Evolutionary conservation across 1,140 invertebrate genomes (phyloP).

Genomic region (Zelostemma sp.): DNA sequence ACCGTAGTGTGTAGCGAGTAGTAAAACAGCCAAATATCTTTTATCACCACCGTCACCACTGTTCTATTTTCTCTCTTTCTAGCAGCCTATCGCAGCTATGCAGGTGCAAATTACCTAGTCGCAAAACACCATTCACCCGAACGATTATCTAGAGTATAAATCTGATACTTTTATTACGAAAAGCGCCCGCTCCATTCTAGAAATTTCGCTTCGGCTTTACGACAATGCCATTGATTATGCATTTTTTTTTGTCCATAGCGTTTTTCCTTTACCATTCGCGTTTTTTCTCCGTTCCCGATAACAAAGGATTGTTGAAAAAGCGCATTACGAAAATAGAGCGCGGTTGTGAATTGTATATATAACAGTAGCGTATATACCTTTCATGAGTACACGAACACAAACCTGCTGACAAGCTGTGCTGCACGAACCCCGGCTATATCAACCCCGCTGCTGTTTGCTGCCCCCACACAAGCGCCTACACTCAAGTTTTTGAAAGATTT

Average conservation of each 20-base stretch:
- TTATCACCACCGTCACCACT: conserved; percentile 70
- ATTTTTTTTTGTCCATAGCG: too few relatives aligned
- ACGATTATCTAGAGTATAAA: conserved; percentile 61
- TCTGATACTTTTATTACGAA: conserved; percentile 43
- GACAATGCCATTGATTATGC: too few relatives aligned
- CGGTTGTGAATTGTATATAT: conserved; percentile 59
- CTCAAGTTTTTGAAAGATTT: conserved; percentile 53
- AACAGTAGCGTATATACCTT: conserved; percentile 61
- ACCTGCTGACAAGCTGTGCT: conserved; percentile 72
- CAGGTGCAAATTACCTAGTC: conserved; percentile 70
- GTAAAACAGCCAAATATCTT: conserved; percentile 67
- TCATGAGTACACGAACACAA: conserved; percentile 67
- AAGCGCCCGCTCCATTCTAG: conserved; percentile 45
- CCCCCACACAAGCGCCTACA: conserved; percentile 66
- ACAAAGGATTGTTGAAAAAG: conserved; percentile 29
- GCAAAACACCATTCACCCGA: conserved; percentile 69
- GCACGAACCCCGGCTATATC: conserved; percentile 69
- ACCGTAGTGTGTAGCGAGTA: conserved; percentile 68
- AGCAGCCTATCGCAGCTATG: conserved; percentile 71
- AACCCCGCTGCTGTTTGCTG: conserved; percentile 71
- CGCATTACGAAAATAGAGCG: conserved; percentile 52
- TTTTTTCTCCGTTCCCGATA: conserved; percentile 23
- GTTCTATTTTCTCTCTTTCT: conserved; percentile 71
- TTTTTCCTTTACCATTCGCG: too few relatives aligned
- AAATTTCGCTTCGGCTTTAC: too few relatives aligned